Conservation (phyloP, 2,888 invertebrate species). For the Zonitis immaculata region DNA sequence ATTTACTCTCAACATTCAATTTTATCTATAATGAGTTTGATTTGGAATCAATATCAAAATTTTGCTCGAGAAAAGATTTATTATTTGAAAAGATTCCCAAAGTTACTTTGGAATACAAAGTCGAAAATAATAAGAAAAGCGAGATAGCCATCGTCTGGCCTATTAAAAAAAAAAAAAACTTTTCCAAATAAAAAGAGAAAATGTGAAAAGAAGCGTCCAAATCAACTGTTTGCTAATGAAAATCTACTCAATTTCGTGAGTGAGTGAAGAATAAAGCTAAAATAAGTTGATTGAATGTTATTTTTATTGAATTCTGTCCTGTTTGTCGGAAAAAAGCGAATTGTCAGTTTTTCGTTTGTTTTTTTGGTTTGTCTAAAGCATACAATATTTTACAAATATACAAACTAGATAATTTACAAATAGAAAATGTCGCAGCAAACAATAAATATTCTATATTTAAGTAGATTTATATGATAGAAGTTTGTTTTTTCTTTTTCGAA, state of each 20-base stretch:
- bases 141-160: too few relatives aligned
- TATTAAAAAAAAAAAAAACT: too few relatives aligned
- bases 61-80: neutral
- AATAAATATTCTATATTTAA: constrained; percentile 16
- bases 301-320: constrained; percentile 26
- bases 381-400: constrained; percentile 15
- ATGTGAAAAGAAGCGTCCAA: too few relatives aligned
- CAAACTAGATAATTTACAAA: constrained; percentile 16
- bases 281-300: constrained; percentile 8
- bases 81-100: neutral
- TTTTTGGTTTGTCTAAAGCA: constrained; percentile 9
- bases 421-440: constrained; percentile 17
- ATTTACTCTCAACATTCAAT: neutral
- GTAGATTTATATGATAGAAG: too few relatives aligned
- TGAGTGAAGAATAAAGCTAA: too few relatives aligned
- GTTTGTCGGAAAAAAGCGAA: constrained; percentile 29
- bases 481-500: too few relatives aligned
- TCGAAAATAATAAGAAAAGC: too few relatives aligned
- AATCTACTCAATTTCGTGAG: too few relatives aligned
- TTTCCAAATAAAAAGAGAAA: too few relatives aligned
- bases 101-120: too few relatives aligned
- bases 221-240: too few relatives aligned
- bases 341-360: constrained; percentile 20
- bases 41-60: neutral
- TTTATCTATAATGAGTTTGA: neutral